Evolutionary conservation across 2,113 vertebrate genomes (phyloP).

Genomic region (Ancistrus triradiatus): DNA sequence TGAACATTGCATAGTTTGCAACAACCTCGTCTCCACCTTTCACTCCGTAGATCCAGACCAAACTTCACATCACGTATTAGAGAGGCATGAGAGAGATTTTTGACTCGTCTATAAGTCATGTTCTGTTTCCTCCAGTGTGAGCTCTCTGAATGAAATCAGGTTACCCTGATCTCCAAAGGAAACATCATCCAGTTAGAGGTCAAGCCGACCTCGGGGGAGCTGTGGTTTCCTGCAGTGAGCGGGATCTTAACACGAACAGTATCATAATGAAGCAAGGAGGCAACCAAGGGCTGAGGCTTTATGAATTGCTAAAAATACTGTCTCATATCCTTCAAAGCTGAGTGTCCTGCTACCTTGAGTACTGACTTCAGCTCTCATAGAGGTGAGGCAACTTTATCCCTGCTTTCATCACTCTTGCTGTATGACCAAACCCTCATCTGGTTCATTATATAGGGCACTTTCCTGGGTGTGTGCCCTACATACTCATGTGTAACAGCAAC

Average conservation of each 20-base stretch:
- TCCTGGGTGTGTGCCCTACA: neutral
- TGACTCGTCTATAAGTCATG: neutral
- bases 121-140: neutral
- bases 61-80: neutral
- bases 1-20: too few species aligned
- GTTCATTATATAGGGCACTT: neutral
- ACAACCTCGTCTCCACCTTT: too few species aligned
- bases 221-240: neutral
- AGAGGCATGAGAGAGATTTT: neutral
- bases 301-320: neutral
- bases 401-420: neutral
- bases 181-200: neutral
- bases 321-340: neutral
- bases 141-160: neutral
- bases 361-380: neutral
- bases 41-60: neutral
- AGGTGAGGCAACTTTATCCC: neutral
- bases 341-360: too few species aligned
- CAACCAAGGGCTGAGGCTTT: neutral
- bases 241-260: neutral
- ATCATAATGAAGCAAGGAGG: neutral
- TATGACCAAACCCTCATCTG: neutral
- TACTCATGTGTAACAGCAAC: neutral
- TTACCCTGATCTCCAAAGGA: neutral
- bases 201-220: neutral